A percentile compares a stretch with the other conserved stretches of the same genome.
phyloP scores from a whole-genome alignment of 2,888 invertebrate species.

The Coleophora deauratella region DNA sequence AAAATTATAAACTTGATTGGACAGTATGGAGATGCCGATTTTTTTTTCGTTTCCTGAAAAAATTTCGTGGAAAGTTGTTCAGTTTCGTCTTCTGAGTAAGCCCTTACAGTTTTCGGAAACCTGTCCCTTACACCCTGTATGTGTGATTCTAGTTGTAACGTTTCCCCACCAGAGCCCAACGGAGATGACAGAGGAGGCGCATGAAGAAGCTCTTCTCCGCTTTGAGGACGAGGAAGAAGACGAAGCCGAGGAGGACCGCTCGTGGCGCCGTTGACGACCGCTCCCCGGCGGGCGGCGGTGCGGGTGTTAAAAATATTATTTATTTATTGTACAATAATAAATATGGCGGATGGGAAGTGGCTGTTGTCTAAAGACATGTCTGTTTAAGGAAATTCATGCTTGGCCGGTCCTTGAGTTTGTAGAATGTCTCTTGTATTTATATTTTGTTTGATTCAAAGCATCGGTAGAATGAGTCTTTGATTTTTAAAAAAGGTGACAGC shows the following conservation, averaged over 20 bases:
- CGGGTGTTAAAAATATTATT: not conserved
- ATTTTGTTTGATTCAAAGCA: not conserved
- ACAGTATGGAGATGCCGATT: too few species aligned
- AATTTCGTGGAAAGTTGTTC: too few species aligned
- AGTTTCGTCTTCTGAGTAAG: too few species aligned
- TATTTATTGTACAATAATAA: not conserved
- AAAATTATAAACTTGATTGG: too few species aligned
- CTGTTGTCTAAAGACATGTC: not conserved
- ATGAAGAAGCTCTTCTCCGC: constrained; percentile 78
- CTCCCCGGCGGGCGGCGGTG: constrained; percentile 7
- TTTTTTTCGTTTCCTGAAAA: too few species aligned
- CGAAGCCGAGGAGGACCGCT: constrained; percentile 86
- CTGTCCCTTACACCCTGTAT: too few species aligned
- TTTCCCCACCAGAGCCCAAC: constrained; percentile 9
- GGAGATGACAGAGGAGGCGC: constrained; percentile 65
- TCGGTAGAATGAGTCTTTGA: too few species aligned
- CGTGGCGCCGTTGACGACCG: constrained; percentile 88
- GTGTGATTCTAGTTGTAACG: too few species aligned
- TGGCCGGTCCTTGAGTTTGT: not conserved
- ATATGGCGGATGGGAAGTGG: not conserved
- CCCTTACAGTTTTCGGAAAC: too few species aligned
- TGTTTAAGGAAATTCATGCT: not conserved
- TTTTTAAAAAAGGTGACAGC: too few species aligned
- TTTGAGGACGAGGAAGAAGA: constrained; percentile 95
- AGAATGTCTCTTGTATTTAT: not conserved